A percentile compares a stretch with the other conserved stretches of the same genome.
phyloP scores from a whole-genome alignment of 2,797 vertebrate genomes.

The Diplodus puntazzo region DNA sequence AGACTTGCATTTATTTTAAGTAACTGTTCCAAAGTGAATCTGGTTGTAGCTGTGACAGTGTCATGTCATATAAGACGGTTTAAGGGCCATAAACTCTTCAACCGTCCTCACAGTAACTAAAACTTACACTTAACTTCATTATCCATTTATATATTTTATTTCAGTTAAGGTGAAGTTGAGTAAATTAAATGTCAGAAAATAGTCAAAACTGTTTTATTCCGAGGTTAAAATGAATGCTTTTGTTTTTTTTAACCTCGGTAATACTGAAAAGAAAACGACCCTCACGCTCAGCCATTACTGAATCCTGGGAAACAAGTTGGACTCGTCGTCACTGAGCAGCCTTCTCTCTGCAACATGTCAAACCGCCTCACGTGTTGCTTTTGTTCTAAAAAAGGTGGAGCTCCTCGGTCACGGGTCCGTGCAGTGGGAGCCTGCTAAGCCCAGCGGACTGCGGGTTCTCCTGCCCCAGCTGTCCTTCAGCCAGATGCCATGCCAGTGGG shows the following conservation, averaged over 20 bases:
- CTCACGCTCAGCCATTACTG: neutral
- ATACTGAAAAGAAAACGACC: too few species aligned
- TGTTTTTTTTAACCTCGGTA: neutral
- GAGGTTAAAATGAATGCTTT: too few species aligned
- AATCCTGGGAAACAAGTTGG: slow-evolving; percentile 4
- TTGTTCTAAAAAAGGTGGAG: slow-evolving; percentile 83
- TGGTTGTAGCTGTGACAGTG: too few species aligned
- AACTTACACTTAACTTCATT: too few species aligned
- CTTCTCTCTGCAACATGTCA: neutral
- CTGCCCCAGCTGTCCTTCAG: slow-evolving; percentile 84
- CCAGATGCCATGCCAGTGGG: slow-evolving; percentile 91
- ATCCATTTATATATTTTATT: too few species aligned
- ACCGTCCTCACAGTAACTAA: neutral
- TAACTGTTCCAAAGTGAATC: too few species aligned
- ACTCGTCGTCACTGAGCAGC: slow-evolving; percentile 1
- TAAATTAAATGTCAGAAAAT: slow-evolving; percentile 27
- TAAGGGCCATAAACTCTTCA: neutral
- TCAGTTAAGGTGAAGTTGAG: neutral
- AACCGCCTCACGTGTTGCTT: neutral
- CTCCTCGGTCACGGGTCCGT: slow-evolving; percentile 88
- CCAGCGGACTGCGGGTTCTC: slow-evolving; percentile 85
- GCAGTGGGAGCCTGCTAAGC: slow-evolving; percentile 84
- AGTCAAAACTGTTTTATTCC: neutral
- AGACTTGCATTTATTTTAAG: too few species aligned
- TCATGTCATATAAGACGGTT: neutral